Evolutionary conservation across 2,113 vertebrate genomes (phyloP), one percentile per base, ranked within the genome.

Genomic region (Anolis sagrei): DNA sequence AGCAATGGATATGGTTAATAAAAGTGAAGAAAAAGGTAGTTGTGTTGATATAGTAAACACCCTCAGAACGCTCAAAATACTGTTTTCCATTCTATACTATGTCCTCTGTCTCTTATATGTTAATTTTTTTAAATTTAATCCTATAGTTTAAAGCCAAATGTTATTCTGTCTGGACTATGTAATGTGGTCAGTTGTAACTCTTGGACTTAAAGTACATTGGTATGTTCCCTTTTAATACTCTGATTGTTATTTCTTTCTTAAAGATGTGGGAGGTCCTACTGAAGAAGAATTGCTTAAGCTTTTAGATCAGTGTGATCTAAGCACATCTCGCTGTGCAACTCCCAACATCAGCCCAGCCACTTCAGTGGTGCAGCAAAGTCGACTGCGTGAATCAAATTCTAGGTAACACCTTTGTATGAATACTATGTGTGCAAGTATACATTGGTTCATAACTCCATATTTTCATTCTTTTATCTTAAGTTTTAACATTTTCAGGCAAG

Each of bases 311-410:
- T 99, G 99, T 89, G 99, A 99, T 89, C 93, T 99, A 90, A 99
- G 98, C 90, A 96, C 98, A 0, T 99, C 99, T 25, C 98, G 99
- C 88, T 99, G 99, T 80, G 98, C 97, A 5, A 99, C 99, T 1
- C 99, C 99, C 27, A 99, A 97, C 93, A 98, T 99, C 73, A 99
- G 98, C 91, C 99, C 99, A 1, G 98, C 98, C 82, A 97, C 99
- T 4, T 99, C 99, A 0, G 95, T 99, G 61, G 94, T 99, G 89
- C 98, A 99, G 93, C 98, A 98, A 86, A 97, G 97, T 87, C 97
- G 98, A 2, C 97, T 99, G 18, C 95, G 97, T 11, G 99, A 99
- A 81, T 99, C 98, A 73, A 97, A 92, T 89, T 99, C 98, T 4
- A 99, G 98, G 98, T 99, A 75, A 79, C 94, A 61, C 2, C 9